phyloP scores from a whole-genome alignment of 2,888 invertebrate species.

The Mactromeris polynyma region DNA sequence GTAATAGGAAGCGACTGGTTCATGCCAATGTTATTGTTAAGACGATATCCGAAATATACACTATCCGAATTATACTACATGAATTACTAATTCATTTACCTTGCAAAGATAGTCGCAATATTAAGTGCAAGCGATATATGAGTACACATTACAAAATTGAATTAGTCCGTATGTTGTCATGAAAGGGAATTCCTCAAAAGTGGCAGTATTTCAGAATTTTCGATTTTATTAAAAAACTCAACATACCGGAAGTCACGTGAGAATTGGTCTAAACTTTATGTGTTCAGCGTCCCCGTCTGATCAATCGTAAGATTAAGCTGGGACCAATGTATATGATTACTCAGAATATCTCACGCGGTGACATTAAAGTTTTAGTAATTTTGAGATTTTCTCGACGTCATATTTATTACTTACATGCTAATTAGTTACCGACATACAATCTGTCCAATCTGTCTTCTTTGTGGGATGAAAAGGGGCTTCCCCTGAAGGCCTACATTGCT shows the following conservation, averaged over 20 bases:
- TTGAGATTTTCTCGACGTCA: no score
- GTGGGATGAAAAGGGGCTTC: no score
- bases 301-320: no score
- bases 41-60: background rate
- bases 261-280: background rate
- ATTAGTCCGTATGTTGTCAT: background rate
- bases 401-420: no score
- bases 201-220: background rate
- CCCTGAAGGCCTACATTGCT: no score
- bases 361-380: no score
- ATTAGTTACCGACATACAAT: no score
- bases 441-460: no score
- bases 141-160: background rate
- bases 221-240: background rate
- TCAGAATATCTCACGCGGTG: no score
- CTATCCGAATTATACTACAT: background rate
- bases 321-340: no score
- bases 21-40: no score
- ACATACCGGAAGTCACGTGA: conserved; percentile 18
- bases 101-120: background rate
- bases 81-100: background rate
- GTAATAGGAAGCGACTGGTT: no score
- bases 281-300: background rate
- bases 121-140: background rate
- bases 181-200: background rate